Conservation (phyloP, 1,140 invertebrate genomes). For the Sarcophaga bullata region DNA sequence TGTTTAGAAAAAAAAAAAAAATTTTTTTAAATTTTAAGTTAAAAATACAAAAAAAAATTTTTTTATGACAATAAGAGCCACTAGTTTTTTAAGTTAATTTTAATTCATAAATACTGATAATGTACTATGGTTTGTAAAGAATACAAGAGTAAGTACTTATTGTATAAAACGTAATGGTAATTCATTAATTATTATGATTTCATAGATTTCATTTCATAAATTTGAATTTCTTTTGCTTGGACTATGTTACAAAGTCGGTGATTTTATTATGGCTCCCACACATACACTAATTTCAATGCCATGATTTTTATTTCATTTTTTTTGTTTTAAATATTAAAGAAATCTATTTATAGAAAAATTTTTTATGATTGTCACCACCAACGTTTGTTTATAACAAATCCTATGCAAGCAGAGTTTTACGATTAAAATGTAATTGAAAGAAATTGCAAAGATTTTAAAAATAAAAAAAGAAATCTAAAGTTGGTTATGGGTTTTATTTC, state of each 20-base stretch:
- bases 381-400: no score
- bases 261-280: background rate
- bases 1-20: background rate
- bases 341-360: background rate
- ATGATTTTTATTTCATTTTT: background rate
- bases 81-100: no score
- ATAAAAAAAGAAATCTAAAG: no score
- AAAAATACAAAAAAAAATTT: no score
- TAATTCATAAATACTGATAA: no score
- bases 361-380: background rate
- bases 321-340: background rate
- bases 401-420: no score
- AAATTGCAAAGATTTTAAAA: no score
- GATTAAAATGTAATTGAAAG: no score
- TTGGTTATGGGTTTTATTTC: no score
- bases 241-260: background rate
- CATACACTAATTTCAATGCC: background rate
- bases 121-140: no score
- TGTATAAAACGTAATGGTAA: background rate
- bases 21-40: no score
- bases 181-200: background rate
- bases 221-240: background rate
- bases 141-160: background rate
- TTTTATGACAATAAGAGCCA: no score
- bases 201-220: background rate